Base-by-base conservation (phyloP, 2,113 vertebrate genomes). In the Loxodonta africana region DNA sequence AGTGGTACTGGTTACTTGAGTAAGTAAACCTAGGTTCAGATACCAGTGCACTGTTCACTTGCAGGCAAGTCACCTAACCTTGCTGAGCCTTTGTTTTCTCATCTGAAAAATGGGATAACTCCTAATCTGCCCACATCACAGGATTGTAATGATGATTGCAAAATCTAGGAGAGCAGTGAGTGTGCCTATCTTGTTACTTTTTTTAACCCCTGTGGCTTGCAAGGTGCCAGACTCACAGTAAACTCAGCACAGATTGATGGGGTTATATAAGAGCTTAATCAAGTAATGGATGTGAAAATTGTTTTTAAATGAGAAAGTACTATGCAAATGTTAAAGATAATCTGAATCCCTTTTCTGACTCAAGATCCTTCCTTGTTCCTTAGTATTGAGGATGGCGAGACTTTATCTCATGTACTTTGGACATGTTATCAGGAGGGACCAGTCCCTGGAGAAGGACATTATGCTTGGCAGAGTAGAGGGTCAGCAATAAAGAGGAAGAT, bases 321-420 rank as follows among this genome's bases (percentile, higher is more conserved):
- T 60, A 44, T 4, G 57, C 37, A 60, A 73, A 69, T 77, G 60
- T 74, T 73, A 60, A 44, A 90, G n/a, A 48, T 11, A 9, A 74
- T 51, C 71, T 95, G n/a, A n/a, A 5, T 94, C 65, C 23, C 14
- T 62, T 91, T 62, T 46, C 83, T 92, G 23, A 89, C 20, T 76
- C 9, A 10, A 2, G 8, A 4, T 26, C 4, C 46, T 8, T 41
- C 51, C 46, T 44, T 78, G 30, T 14, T 73, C 33, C 71, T 73
- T 37, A 73, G 17, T 37, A 37, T 5, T 21, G n/a, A 73, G 28
- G 6, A 37, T 73, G 17, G 18, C 3, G 6, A 73, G n/a, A 73
- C n/a, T 37, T 73, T n/a, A 20, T 20, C 71, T 37, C 33, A 37
- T 6, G n/a, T 37, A 20, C 71, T 73, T 73, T 73, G n/a, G 33